Evolutionary conservation across 1,140 invertebrate species (phyloP), one percentile per base, ranked within the genome.

Genomic region (Oscheius sp.): DNA sequence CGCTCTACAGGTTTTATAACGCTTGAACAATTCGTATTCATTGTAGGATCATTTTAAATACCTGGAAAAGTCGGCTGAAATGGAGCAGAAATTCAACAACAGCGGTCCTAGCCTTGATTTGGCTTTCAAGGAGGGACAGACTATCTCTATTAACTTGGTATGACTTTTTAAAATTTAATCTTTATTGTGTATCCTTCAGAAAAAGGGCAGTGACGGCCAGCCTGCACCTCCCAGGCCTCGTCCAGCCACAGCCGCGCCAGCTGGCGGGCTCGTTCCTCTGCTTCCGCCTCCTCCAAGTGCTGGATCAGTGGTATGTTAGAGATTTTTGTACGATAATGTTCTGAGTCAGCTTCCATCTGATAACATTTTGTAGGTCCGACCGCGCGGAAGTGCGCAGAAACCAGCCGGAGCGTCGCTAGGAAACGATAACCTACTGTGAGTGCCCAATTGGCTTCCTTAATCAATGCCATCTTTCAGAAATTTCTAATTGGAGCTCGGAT

Each of bases 1-100:
- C 26, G 91, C 95, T 28, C 88, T 99, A 35, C 95, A 98, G 88
- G 76, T 76, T 20, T 34, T 67, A 13, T 72, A 31, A 18, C 20
- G 4, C 34, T 7, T 42, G 10, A 46, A 35, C 28, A 23, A 36
- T 38, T 1, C 1, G 18, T 20, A 32, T 66, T 52, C 1, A 36
- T 20, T 65, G 28, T 64, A 82, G 65, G 81, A 82, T 59, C 79
- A 80, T 32, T 82, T 82, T 64, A 83, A 78, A 34, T 77, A 69
- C n/a, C 32, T 63, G 69, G 38, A 79, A 36, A 82, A 82, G 58
- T 77, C 73, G 42, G 77, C 81, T 13, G 78, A 84, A 38, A 28
- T 77, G 66, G 52, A 55, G 26, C 65, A 64, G 26, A 63, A 79
- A 31, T 64, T 78, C 18, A 66, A 62, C 18, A 32, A 35, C 1